These are phyloP conservation scores for Manacus vitellinus DNA, from an alignment of 2,113 vertebrate species.

Conservation along the genomic window DNA sequence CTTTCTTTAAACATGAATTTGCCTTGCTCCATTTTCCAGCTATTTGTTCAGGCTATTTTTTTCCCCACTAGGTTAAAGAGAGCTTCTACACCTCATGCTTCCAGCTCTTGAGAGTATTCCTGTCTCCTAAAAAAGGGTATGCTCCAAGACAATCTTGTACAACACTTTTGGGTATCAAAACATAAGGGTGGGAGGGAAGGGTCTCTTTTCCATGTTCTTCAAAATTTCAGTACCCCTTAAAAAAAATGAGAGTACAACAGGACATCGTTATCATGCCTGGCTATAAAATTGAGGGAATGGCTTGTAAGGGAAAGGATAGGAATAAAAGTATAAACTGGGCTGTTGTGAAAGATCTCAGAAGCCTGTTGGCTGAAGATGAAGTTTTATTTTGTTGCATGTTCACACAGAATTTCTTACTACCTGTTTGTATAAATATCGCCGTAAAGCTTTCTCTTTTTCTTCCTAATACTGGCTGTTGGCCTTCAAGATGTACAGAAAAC, in stretches of 20 bases:
- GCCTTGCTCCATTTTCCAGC: not conserved
- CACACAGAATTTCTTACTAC: not conserved
- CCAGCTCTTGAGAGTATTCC: not conserved
- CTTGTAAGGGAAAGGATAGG: not conserved
- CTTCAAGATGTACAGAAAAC: not conserved
- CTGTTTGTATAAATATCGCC: not conserved
- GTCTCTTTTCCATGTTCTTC: not conserved
- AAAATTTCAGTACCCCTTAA: not conserved
- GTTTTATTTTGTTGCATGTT: not conserved
- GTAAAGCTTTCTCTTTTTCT: not conserved
- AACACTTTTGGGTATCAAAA: not conserved
- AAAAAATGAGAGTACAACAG: not conserved
- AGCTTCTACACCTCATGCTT: not conserved
- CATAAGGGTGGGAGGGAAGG: fast-evolving
- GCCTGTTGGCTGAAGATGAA: not conserved
- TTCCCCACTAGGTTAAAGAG: not conserved
- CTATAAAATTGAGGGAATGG: not conserved
- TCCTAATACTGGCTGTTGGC: not conserved
- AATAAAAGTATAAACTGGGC: not conserved
- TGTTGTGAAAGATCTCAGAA: not conserved
- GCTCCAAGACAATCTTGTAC: not conserved
- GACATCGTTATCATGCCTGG: not conserved
- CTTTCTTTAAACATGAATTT: not conserved
- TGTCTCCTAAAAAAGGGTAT: not conserved
- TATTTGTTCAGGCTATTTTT: not conserved